Evolutionary conservation across 1,140 invertebrate species (phyloP).

Genomic region (Papilio polytes): DNA sequence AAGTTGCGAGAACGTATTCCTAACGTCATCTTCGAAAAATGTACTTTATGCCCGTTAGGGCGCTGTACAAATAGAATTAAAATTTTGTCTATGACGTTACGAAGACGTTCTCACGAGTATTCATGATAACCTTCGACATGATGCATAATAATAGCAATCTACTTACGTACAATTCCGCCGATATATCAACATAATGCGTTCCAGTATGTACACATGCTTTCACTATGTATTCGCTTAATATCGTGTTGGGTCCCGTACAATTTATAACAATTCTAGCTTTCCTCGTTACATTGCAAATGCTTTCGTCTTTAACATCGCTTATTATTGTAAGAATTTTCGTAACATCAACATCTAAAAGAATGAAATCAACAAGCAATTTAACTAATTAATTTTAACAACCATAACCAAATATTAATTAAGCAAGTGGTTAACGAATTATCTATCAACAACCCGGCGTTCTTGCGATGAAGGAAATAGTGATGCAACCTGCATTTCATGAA

Average conservation of each 20-base stretch:
- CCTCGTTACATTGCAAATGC: slow-evolving; percentile 89
- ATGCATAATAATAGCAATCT: slow-evolving; percentile 49
- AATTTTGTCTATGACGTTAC: no score
- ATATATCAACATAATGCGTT: slow-evolving; percentile 95
- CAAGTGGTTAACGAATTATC: no score
- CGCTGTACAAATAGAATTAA: no score
- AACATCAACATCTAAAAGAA: slow-evolving; percentile 65
- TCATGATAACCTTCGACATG: no score
- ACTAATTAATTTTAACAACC: not conserved
- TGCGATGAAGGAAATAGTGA: no score
- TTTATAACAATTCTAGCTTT: slow-evolving; percentile 91
- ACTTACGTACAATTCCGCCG: slow-evolving; percentile 87
- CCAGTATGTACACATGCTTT: slow-evolving; percentile 92
- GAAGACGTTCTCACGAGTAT: no score
- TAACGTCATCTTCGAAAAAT: no score
- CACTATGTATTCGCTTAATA: slow-evolving; percentile 94
- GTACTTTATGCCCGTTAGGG: no score
- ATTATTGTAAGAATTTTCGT: slow-evolving; percentile 88
- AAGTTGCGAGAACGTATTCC: no score
- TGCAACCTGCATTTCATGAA: no score
- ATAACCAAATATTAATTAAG: no score
- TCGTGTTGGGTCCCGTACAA: slow-evolving; percentile 94
- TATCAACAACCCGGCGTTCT: no score
- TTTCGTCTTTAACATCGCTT: slow-evolving; percentile 90
- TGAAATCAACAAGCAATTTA: not conserved